Evolutionary conservation across 2,797 vertebrate genomes (phyloP).

Genomic region (Prionace glauca): DNA sequence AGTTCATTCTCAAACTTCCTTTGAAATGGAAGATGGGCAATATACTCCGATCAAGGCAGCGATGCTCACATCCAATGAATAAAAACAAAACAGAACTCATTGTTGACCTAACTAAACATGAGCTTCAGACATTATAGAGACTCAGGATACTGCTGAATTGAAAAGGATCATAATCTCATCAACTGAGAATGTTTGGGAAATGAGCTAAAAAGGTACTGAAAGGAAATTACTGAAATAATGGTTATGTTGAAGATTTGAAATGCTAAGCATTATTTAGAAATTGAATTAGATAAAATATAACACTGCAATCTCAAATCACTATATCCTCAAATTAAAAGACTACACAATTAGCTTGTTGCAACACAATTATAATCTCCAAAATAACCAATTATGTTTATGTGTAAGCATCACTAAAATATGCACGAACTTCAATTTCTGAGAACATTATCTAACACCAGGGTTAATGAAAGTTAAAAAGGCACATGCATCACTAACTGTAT

Average conservation of each 20-base stretch:
- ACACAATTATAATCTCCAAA: not conserved
- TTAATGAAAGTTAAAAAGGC: not conserved
- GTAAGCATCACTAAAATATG: not conserved
- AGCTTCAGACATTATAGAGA: not conserved
- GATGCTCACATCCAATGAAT: no score
- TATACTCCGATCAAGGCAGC: no score
- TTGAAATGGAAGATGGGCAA: no score
- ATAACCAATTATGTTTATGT: no score
- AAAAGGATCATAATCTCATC: not conserved
- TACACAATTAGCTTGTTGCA: not conserved
- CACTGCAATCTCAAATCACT: not conserved
- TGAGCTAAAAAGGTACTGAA: not conserved
- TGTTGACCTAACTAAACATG: not conserved
- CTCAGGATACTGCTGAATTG: not conserved
- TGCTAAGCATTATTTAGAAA: not conserved
- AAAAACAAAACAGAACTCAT: not conserved
- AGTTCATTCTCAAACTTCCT: no score
- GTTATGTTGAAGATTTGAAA: not conserved
- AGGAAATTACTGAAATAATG: not conserved
- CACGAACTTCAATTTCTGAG: not conserved
- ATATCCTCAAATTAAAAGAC: not conserved
- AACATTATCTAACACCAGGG: not conserved
- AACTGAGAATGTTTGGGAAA: not conserved
- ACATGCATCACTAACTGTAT: not conserved
- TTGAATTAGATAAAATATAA: not conserved